Evolutionary conservation across 2,113 vertebrate genomes (phyloP), one percentile per base, ranked within the genome.

Genomic region (Eira barbara): DNA sequence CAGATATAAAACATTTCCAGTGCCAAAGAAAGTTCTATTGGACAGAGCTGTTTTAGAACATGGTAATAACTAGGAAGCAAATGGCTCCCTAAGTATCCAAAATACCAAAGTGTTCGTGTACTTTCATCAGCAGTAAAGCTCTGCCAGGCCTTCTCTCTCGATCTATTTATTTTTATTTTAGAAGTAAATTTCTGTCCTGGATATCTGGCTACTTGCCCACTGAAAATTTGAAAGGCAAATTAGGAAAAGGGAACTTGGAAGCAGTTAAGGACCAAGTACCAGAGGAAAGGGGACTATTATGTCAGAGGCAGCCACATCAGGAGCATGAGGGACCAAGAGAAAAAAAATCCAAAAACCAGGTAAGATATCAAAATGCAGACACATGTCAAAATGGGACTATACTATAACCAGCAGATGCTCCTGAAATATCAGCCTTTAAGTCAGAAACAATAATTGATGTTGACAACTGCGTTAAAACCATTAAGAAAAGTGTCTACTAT

Each of bases 81-180:
- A 94, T 79, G n/a, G 49, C 18, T 52, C 65, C 90, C 39, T 47
- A 31, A 5, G 39, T 20, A 39, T 25, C 31, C 79, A 63, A 80
- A 92, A 63, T 47, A 73, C 31, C 71, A 36, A 85, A 87, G 79
- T 34, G 29, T 47, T 82, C 57, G 47, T 39, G 20, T 1, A 47
- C 52, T 91, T 86, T 92, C 63, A 89, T 36, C n/a, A 78, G 79
- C 25, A 87, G 57, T 42, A 85, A 85, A 80, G 13, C 47, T 49
- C 8, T 1, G 23, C 12, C 65, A 91, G 25, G 49, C n/a, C 81
- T 94, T 83, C 74, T 65, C 55, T 88, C 83, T 71, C 7, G 71
- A 82, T 42, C 49, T 55, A 71, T 36, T 74, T 69, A 49, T 74
- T 92, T 92, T 95, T 81, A 87, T 93, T 89, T 97, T 94, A 74